Base-by-base conservation (phyloP, 2,888 invertebrate species). In the Acanthoscelides obtectus region DNA sequence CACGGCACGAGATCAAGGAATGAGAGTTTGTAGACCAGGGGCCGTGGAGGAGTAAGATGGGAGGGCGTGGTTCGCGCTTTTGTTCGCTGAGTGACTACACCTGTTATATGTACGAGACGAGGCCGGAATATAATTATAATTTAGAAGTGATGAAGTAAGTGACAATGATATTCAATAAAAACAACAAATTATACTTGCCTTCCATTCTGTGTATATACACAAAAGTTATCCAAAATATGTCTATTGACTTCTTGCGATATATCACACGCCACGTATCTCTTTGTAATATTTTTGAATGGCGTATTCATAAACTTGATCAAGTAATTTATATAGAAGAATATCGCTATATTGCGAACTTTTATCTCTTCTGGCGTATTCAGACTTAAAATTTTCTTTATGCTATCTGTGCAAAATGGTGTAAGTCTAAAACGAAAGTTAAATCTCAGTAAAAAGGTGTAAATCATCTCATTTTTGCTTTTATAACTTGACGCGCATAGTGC, bases 311-410 rank as follows among this genome's bases (percentile, higher is more conserved):
- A 83, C 69, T 78, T 80, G 20, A 84, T 76, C 63, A 85, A 75
- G 72, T 80, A 82, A 72, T 85, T 78, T 22, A 83, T 74, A 69
- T 83, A 84, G n/a, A 85, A 72, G 17, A 83, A 79, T 69, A 84
- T 75, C 71, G 81, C 77, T 69, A 79, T 80, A 72, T 79, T 82
- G 2, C 79, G 68, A n/a, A 79, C 71, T 68, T 75, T 72, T n/a
- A 70, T 69, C 68, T 76, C 72, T 70, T 76, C 75, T 5, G 74
- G 63, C 8, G 63, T 66, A 69, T 65, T 63, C 2, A 76, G 72
- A 66, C 71, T 72, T 68, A 78, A 74, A 22, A 82, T 72, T 74
- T 77, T 75, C 8, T 72, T 69, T 20, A 82, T 74, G 69, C 76
- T 75, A 22, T 74, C 70, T 21, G 74, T 75, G 12, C 78, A 71